Percentiles rank a stretch among this genome's conserved stretches.
phyloP scores from a whole-genome alignment of 92 coral and sea anemone species.

The Micromussa lordhowensis region DNA sequence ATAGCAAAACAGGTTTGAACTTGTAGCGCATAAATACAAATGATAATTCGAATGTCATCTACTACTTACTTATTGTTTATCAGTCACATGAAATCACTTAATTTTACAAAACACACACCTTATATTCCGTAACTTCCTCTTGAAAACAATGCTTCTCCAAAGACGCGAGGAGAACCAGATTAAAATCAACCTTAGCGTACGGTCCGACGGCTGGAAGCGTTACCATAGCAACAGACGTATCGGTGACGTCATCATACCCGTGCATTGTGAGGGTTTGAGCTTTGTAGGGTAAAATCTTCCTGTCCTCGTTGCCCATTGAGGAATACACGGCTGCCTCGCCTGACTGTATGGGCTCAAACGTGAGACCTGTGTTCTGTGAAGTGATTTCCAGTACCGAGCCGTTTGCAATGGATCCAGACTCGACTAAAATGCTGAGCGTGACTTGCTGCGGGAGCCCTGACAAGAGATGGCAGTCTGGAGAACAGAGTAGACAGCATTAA shows the following conservation, averaged over 20 bases:
- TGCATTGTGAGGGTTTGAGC: constrained; percentile 53
- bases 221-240: constrained; percentile 77
- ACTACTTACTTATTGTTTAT: no score
- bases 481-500: background rate
- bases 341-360: constrained; percentile 69
- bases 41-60: no score
- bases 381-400: constrained; percentile 80
- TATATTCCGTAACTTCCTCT: constrained; percentile 67
- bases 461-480: constrained; percentile 69
- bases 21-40: no score
- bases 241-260: constrained; percentile 56
- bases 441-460: constrained; percentile 83
- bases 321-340: constrained; percentile 78
- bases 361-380: constrained; percentile 69
- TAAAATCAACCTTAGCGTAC: constrained; percentile 75
- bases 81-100: no score
- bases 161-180: constrained; percentile 68
- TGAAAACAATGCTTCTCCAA: constrained; percentile 76
- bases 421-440: constrained; percentile 77
- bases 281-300: constrained; percentile 65
- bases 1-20: no score
- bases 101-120: constrained; percentile 24
- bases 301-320: constrained; percentile 70
- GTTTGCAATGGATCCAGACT: constrained; percentile 91
- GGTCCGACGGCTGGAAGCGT: constrained; percentile 82